Evolutionary conservation across 2,888 invertebrate species (phyloP).

Genomic region (Gymnocheta viridis): DNA sequence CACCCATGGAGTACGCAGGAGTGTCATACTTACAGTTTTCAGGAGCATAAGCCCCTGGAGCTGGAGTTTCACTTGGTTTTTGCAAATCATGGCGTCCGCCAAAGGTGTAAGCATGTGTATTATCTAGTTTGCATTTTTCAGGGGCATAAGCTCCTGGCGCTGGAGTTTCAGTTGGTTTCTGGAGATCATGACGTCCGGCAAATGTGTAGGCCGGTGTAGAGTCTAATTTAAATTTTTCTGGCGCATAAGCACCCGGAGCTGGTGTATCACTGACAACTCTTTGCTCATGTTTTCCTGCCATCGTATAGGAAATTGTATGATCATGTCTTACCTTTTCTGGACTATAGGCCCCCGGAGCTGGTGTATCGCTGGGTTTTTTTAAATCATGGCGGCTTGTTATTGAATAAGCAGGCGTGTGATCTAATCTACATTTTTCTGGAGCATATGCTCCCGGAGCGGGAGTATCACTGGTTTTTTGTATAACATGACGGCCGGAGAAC

Average conservation of each 20-base stretch:
- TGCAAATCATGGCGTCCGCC: conserved; percentile 75
- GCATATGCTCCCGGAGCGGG: conserved; percentile 87
- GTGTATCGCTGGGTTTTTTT: conserved; percentile 82
- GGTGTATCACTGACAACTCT: conserved; percentile 82
- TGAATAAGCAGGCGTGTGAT: conserved; percentile 83
- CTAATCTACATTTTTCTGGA: conserved; percentile 84
- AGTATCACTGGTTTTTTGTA: conserved; percentile 83
- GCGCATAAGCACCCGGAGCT: conserved; percentile 85
- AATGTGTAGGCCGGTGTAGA: conserved; percentile 83
- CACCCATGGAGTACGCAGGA: conserved; percentile 84
- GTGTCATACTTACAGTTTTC: conserved; percentile 82
- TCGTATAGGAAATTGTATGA: conserved; percentile 83
- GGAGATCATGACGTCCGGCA: conserved; percentile 78
- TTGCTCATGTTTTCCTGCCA: conserved; percentile 78
- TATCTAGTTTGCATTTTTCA: conserved; percentile 83
- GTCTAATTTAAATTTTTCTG: conserved; percentile 83
- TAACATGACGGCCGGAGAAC: conserved; percentile 85
- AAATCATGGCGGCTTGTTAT: conserved; percentile 82
- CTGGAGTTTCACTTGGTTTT: conserved; percentile 78
- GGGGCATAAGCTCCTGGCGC: conserved; percentile 86
- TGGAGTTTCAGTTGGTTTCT: conserved; percentile 81
- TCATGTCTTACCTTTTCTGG: conserved; percentile 83
- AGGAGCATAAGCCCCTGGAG: conserved; percentile 83
- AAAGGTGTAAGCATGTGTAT: conserved; percentile 86
- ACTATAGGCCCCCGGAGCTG: conserved; percentile 83